Conservation (phyloP, 2,888 invertebrate genomes). For the Coronaproctus castanopsis region DNA sequence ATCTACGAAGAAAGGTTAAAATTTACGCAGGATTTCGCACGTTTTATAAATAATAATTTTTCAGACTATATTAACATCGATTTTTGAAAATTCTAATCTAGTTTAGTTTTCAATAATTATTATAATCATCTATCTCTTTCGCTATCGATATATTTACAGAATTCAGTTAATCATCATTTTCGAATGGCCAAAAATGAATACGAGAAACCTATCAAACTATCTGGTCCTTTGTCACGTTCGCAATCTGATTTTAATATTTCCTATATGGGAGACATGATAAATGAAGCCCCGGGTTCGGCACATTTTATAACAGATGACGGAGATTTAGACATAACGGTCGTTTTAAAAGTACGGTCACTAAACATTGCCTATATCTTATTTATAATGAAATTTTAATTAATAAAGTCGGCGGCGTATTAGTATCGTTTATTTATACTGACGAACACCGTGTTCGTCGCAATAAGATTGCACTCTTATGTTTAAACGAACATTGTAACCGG, state of each 20-base stretch:
- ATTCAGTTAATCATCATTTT: not conserved
- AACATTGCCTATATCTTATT: too few relatives aligned
- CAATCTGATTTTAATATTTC: slow-evolving; percentile 84
- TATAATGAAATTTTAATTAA: too few relatives aligned
- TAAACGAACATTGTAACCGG: too few relatives aligned
- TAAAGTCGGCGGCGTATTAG: too few relatives aligned
- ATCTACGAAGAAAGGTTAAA: slow-evolving; percentile 51
- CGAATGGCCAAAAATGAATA: not conserved
- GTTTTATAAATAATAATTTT: too few relatives aligned
- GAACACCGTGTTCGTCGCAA: too few relatives aligned
- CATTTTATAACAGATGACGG: slow-evolving; percentile 90
- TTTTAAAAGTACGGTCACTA: slow-evolving; percentile 55
- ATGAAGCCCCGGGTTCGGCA: slow-evolving; percentile 70
- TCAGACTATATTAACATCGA: too few relatives aligned
- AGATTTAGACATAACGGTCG: slow-evolving; percentile 74
- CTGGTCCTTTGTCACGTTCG: slow-evolving; percentile 56
- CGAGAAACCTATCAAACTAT: not conserved
- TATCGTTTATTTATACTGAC: too few relatives aligned
- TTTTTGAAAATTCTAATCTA: not conserved
- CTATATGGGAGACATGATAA: slow-evolving; percentile 64
- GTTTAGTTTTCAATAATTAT: not conserved
- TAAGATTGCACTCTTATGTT: too few relatives aligned
- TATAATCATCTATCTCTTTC: not conserved
- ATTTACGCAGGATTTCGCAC: slow-evolving; percentile 26
- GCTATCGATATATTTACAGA: not conserved